Conservation (phyloP, 1,140 invertebrate species). For the Drosophila simulans region DNA sequence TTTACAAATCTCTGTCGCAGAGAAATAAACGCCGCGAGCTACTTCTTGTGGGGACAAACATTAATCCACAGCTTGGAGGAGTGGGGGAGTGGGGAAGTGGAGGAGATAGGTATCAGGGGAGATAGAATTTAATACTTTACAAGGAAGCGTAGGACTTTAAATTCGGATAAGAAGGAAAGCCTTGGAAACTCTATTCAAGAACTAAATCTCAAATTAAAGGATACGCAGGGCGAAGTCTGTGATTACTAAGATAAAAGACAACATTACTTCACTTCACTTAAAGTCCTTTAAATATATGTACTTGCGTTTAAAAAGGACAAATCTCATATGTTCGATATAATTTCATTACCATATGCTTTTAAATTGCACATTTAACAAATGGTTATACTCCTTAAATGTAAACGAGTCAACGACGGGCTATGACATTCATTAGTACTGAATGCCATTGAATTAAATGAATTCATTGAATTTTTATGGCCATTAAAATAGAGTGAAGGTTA, state of each 20-base stretch:
- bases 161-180: background rate
- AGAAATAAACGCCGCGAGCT: constrained; percentile 25
- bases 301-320: background rate
- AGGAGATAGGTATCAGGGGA: constrained; percentile 4
- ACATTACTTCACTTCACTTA: background rate
- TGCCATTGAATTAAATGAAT: constrained; percentile 21
- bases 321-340: background rate
- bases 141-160: constrained; percentile 1
- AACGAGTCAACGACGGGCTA: background rate
- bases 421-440: constrained; percentile 14
- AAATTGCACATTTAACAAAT: constrained; percentile 6
- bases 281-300: background rate
- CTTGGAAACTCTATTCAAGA: too few relatives aligned
- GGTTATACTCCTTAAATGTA: constrained; percentile 1
- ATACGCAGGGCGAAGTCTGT: too few relatives aligned
- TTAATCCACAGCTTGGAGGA: constrained; percentile 24
- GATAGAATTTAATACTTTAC: constrained; percentile 26
- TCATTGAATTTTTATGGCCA: constrained; percentile 25
- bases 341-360: constrained; percentile 4
- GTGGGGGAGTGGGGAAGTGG: too few relatives aligned
- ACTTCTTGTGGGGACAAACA: constrained; percentile 18
- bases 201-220: too few relatives aligned
- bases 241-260: too few relatives aligned
- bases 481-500: background rate
- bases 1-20: constrained; percentile 43